Base-by-base conservation (phyloP, 2,797 vertebrate genomes). In the Galagoides demidoff region DNA sequence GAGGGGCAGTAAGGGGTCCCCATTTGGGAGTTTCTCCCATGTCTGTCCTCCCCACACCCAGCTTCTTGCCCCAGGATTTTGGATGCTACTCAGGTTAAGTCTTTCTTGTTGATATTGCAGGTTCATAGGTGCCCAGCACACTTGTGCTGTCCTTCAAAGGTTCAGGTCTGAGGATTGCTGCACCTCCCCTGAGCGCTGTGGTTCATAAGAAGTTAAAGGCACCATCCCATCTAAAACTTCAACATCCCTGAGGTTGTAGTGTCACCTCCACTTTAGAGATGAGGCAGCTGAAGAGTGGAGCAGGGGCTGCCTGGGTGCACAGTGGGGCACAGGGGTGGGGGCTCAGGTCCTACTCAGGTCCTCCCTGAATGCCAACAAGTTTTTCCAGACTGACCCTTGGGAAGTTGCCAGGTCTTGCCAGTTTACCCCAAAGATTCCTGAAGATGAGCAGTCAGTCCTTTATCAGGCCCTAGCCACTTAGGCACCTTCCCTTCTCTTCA, bases 171-270 rank as follows among this genome's bases (percentile, higher is more conserved):
- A 43, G 68, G 59, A 12, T 2, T 23, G 13, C 25, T 34, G 3
- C 17, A 7, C 22, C n/a, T 19, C 3, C 39, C 45, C 17, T 19
- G 14, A 6, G 16, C 20, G 16, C 81, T 9, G 0, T 0, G 2
- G 14, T 7, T 34, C 29, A 10, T 0, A 10, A 20, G 29, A 20
- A 57, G 8, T 11, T 25, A 43, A 29, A n/a, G 76, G 43, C 1
- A 3, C 39, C 61, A n/a, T 39, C 61, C 70, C 16, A 11, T 17
- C 16, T 16, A 43, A 20, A 16, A 27, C 73, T n/a, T 8, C 14
- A n/a, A 57, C 0, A 19, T 1, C 45, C 16, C 34, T 17, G 1
- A 64, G 61, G 43, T 34, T 20, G 7, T 4, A 19, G 49, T 20
- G 43, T 52, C 31, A 22, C 31, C 23, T 27, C 27, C 31, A 23